Evolutionary conservation across 1,140 invertebrate species (phyloP), one percentile per base, ranked within the genome.

Genomic region (Aporrectodea caliginosa): DNA sequence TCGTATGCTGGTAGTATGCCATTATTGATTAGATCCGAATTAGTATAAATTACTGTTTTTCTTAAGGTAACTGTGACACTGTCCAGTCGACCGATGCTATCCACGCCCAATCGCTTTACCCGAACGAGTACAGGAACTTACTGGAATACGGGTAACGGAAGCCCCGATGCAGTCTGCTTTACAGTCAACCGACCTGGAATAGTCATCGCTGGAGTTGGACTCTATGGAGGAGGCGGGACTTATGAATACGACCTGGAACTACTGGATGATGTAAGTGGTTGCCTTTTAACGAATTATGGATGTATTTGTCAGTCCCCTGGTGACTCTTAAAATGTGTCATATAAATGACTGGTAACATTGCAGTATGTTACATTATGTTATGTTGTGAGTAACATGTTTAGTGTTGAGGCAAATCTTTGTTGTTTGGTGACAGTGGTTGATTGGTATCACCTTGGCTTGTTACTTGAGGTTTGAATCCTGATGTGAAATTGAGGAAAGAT

Each of bases 141-240:
- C 0, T 99, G 97, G 97, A 98, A 98, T 84, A 97, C 96, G 1
- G 96, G 96, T 1, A 97, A 96, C 88, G 97, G 96, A 35, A 96
- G 95, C 31, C 95, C 96, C 0, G 97, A 99, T 90, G 96, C 96
- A 1, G 95, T 99, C 83, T 95, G 94, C 82, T 98, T 99, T 85
- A 92, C 92, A 27, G 96, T 98, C 6, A 96, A 99, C 88, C 90
- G 93, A 43, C 89, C 93, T 0, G 97, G 96, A 0, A 93, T 98
- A 75, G 91, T 93, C 34, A 92, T 99, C 43, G 93, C 93, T 58
- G 97, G 97, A 1, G 93, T 93, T 73, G 93, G 92, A 80, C 92
- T 98, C 69, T 99, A 96, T 88, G 94, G 94, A 16, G 95, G 96
- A 2, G 94, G 94, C 2, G 84, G 82, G 1, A 80, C 81, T 33